Evolutionary conservation across 2,888 invertebrate species (phyloP).

Genomic region (Micoletzkya japonica): DNA sequence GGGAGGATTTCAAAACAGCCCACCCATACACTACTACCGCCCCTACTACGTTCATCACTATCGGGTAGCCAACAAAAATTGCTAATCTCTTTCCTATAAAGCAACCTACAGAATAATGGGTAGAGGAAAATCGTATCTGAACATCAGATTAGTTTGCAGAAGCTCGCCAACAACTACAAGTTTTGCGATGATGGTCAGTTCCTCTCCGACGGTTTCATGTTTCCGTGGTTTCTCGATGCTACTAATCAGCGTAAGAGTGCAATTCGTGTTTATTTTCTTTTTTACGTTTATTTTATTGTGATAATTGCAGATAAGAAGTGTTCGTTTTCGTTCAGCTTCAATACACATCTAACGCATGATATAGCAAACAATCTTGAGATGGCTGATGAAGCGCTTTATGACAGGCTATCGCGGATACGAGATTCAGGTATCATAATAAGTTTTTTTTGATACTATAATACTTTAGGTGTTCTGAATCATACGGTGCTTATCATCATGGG

Average conservation of each 20-base stretch:
- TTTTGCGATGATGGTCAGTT: slow-evolving; percentile 38
- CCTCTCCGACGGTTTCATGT: slow-evolving; percentile 36
- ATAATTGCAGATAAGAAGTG: too few species aligned
- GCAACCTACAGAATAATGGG: too few species aligned
- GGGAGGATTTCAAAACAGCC: slow-evolving; percentile 34
- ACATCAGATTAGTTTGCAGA: slow-evolving; percentile 28
- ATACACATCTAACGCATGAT: slow-evolving; percentile 23
- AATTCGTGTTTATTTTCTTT: background rate
- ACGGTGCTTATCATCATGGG: slow-evolving; percentile 43
- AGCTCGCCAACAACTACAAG: slow-evolving; percentile 40
- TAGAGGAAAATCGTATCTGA: too few species aligned
- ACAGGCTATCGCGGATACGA: slow-evolving; percentile 32
- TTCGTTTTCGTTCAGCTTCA: slow-evolving; percentile 23
- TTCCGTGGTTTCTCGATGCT: slow-evolving; percentile 37
- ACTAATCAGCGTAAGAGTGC: background rate
- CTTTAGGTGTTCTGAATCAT: slow-evolving; percentile 36
- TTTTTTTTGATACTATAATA: background rate
- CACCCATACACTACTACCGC: slow-evolving; percentile 42
- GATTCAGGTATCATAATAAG: slow-evolving; percentile 22
- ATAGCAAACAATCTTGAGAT: slow-evolving; percentile 17
- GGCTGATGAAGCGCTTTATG: slow-evolving; percentile 14
- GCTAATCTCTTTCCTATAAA: too few species aligned
- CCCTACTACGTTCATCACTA: slow-evolving; percentile 42
- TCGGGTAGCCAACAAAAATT: too few species aligned
- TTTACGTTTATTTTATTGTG: background rate